phyloP scores from a whole-genome alignment of 2,888 invertebrate species.

The Andrena chrysosceles region DNA sequence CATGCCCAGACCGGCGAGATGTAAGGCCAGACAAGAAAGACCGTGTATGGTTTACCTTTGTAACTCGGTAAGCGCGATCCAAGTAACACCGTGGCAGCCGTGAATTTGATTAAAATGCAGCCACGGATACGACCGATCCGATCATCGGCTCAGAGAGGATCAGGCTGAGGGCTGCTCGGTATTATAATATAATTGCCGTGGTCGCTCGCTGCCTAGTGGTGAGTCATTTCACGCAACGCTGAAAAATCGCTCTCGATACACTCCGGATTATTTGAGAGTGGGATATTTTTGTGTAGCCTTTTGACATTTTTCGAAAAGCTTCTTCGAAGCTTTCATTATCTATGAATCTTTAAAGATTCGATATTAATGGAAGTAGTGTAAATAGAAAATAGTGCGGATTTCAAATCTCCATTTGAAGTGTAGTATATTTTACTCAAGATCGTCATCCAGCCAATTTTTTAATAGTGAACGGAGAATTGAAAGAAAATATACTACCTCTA shows the following conservation, averaged over 20 bases:
- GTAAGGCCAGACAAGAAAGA: constrained; percentile 68
- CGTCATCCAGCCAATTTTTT: not conserved
- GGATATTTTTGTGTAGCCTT: too few relatives aligned
- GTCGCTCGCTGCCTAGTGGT: not conserved
- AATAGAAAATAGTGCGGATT: too few relatives aligned
- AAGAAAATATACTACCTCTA: not conserved
- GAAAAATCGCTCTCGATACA: not conserved
- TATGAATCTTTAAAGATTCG: too few relatives aligned
- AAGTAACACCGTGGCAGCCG: constrained; percentile 45
- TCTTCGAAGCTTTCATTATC: too few relatives aligned
- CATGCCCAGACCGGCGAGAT: constrained; percentile 48
- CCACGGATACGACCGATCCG: constrained; percentile 8
- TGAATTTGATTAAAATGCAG: constrained; percentile 66
- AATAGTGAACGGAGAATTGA: not conserved
- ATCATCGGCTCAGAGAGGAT: constrained; percentile 21
- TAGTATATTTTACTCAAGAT: not conserved
- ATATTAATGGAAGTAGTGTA: too few relatives aligned
- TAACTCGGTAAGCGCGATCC: constrained; percentile 56
- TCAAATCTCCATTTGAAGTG: too few relatives aligned
- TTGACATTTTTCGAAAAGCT: too few relatives aligned
- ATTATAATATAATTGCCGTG: constrained; percentile 37
- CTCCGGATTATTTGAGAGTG: too few relatives aligned
- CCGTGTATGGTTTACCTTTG: constrained; percentile 64
- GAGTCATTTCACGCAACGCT: not conserved
- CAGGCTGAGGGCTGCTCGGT: constrained; percentile 1